These are phyloP conservation scores for Cheumatopsyche charites DNA, from an alignment of 1,140 invertebrate genomes.

Conservation along the genomic window DNA sequence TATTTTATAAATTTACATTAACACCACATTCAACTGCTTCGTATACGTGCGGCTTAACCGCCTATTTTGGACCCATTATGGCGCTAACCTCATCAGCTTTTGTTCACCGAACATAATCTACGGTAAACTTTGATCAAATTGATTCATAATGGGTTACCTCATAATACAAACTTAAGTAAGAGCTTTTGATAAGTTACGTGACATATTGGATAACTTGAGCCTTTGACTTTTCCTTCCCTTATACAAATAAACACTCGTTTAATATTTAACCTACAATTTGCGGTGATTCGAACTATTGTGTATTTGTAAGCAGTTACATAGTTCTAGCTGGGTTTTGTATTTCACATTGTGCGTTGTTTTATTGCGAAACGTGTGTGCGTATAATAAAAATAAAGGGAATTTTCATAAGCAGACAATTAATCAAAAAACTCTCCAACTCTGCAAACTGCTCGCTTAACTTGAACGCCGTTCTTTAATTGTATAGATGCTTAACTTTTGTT, in stretches of 20 bases:
- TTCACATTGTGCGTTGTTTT: too few relatives aligned
- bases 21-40: too few relatives aligned
- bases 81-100: constrained; percentile 39
- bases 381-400: constrained; percentile 24
- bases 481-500: constrained; percentile 40
- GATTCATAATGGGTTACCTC: constrained; percentile 37
- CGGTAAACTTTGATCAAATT: constrained; percentile 42
- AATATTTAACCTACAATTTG: neutral
- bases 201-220: constrained; percentile 38
- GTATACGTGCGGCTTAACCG: constrained; percentile 26
- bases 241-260: constrained; percentile 24
- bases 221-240: constrained; percentile 28
- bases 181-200: constrained; percentile 39
- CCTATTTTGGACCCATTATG: constrained; percentile 33
- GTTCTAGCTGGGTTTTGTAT: too few relatives aligned
- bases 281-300: too few relatives aligned
- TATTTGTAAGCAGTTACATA: too few relatives aligned
- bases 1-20: too few relatives aligned
- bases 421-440: constrained; percentile 35
- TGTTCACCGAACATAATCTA: constrained; percentile 39
- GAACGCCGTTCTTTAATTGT: constrained; percentile 38
- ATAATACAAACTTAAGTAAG: constrained; percentile 36
- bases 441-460: constrained; percentile 28
- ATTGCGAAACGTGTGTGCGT: neutral
- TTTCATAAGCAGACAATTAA: constrained; percentile 34